These are phyloP conservation scores for Scaptomyza cyrtandrae DNA, from an alignment of 2,888 invertebrate species.

Conservation along the genomic window DNA sequence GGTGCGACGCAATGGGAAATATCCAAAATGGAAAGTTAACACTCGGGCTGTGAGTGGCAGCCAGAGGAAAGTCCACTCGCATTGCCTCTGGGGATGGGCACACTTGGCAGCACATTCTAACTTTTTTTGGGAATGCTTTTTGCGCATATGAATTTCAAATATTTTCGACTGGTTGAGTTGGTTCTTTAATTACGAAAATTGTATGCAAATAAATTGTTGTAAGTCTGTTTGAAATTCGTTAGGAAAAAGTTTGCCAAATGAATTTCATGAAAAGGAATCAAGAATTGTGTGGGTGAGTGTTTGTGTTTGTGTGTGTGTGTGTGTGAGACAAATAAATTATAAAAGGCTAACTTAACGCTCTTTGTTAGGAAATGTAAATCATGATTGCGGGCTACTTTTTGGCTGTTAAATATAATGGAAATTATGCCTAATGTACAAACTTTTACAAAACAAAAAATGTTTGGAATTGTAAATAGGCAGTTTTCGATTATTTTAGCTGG, in stretches of 20 bases:
- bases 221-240: slow-evolving; percentile 19
- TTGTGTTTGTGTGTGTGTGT: neutral
- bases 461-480: neutral
- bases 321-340: neutral
- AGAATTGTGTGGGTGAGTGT: neutral
- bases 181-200: slow-evolving; percentile 36
- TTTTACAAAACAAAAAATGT: neutral
- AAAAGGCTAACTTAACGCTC: neutral
- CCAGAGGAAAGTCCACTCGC: too few relatives aligned
- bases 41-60: neutral
- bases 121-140: slow-evolving; percentile 32
- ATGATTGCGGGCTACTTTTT: slow-evolving; percentile 11
- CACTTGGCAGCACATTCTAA: too few relatives aligned
- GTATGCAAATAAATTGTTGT: slow-evolving; percentile 35
- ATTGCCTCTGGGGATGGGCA: neutral
- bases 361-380: slow-evolving; percentile 20
- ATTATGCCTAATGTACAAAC: slow-evolving; percentile 6
- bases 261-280: slow-evolving; percentile 24
- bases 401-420: slow-evolving; percentile 1
- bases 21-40: slow-evolving; percentile 26
- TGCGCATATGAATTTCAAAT: slow-evolving; percentile 18
- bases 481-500: neutral
- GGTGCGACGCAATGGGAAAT: slow-evolving; percentile 28
- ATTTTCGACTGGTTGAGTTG: slow-evolving; percentile 15
- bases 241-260: slow-evolving; percentile 20